Evolutionary conservation across 2,797 vertebrate genomes (phyloP).

Genomic region (Micropoecilia bifurca): DNA sequence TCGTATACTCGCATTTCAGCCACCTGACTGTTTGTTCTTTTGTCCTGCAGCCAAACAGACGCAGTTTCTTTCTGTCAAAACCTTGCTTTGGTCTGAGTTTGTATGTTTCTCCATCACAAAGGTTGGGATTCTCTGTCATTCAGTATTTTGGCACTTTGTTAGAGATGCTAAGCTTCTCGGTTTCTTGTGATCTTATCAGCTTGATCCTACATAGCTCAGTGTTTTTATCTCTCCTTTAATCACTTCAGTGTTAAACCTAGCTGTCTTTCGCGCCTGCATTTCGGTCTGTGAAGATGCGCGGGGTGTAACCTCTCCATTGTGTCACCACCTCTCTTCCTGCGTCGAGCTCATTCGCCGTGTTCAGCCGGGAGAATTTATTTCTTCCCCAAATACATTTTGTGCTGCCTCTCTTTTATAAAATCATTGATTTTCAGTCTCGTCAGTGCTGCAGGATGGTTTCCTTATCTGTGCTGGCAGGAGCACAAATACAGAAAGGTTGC

Average conservation of each 20-base stretch:
- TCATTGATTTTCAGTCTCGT: conserved; percentile 73
- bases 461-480: conserved; percentile 65
- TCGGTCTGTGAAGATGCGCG: conserved; percentile 32
- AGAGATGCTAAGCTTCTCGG: conserved; percentile 35
- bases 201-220: conserved; percentile 56
- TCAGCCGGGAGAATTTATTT: conserved; percentile 60
- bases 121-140: conserved; percentile 46
- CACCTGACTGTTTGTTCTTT: conserved; percentile 26
- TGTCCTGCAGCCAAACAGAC: conserved; percentile 5
- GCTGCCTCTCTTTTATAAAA: conserved; percentile 59
- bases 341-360: conserved; percentile 48
- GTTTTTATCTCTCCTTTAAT: conserved; percentile 39
- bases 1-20: conserved; percentile 4
- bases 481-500: conserved; percentile 66
- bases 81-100: conserved; percentile 8
- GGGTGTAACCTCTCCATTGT: conserved; percentile 47
- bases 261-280: conserved; percentile 27
- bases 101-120: conserved; percentile 23
- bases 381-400: conserved; percentile 60
- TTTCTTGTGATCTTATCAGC: conserved; percentile 63
- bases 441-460: conserved; percentile 58
- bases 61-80: conserved; percentile 5
- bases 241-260: conserved; percentile 31
- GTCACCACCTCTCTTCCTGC: conserved; percentile 39
- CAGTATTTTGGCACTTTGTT: conserved; percentile 36